These are phyloP conservation scores for Syritta pipiens DNA, from an alignment of 2,888 invertebrate genomes.

Conservation along the genomic window DNA sequence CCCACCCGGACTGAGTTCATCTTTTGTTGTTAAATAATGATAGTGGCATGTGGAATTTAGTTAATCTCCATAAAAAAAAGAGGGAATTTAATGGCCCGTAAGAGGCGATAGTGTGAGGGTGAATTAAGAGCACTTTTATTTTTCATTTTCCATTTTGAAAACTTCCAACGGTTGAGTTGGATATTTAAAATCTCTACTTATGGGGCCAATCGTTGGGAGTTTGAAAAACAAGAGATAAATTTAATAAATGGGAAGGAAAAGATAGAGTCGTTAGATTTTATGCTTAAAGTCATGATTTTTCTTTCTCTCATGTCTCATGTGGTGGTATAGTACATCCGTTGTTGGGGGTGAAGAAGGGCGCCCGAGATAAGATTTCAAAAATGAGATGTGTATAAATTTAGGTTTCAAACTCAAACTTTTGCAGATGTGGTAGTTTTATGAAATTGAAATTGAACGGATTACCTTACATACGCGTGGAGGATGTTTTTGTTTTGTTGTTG, in stretches of 20 bases:
- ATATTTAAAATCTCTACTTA: conserved; percentile 19
- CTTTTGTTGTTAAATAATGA: conserved; percentile 36
- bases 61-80: conserved; percentile 36
- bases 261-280: conserved; percentile 37
- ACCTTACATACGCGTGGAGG: no score
- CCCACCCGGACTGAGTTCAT: conserved; percentile 10
- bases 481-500: no score
- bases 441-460: conserved; percentile 17
- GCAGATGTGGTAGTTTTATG: neutral
- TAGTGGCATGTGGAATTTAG: conserved; percentile 40
- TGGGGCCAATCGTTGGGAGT: conserved; percentile 11
- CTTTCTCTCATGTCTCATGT: no score
- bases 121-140: neutral
- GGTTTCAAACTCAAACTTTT: neutral
- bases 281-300: conserved; percentile 25
- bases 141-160: neutral
- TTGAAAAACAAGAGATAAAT: conserved; percentile 7
- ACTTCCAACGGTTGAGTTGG: conserved; percentile 1
- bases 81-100: conserved; percentile 34
- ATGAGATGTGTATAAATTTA: conserved; percentile 13
- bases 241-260: conserved; percentile 16
- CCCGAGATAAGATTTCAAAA: neutral
- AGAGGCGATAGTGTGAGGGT: conserved; percentile 33
- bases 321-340: no score
- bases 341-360: neutral